Evolutionary conservation across 2,888 invertebrate genomes (phyloP).

Genomic region (Scrobipalpa costella): DNA sequence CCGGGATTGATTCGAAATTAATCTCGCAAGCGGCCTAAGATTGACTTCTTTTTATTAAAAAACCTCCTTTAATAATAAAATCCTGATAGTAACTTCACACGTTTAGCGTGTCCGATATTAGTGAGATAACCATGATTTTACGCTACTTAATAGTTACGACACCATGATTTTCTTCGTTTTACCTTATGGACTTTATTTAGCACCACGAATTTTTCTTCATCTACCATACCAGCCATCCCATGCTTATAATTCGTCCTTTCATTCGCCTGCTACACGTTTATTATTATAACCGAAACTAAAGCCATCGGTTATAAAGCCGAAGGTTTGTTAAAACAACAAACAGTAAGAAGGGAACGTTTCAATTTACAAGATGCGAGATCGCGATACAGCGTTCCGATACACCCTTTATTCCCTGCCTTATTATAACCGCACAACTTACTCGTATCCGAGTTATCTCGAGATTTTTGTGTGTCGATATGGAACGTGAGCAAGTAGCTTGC

Average conservation of each 20-base stretch:
- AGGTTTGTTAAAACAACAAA: constrained; percentile 46
- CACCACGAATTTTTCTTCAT: no score
- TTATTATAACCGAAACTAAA: background rate
- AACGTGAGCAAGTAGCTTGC: constrained; percentile 48
- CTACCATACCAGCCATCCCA: no score
- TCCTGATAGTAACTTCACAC: constrained; percentile 39
- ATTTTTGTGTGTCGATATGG: constrained; percentile 72
- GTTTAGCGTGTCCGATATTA: constrained; percentile 26
- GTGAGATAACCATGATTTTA: constrained; percentile 23
- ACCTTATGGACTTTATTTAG: no score
- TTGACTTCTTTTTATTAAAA: constrained; percentile 49
- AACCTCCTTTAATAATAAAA: constrained; percentile 39
- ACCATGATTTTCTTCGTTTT: background rate
- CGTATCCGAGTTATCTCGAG: constrained; percentile 73
- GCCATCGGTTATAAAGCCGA: background rate
- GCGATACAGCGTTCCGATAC: constrained; percentile 66
- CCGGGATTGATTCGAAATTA: constrained; percentile 74
- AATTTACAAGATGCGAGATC: constrained; percentile 72
- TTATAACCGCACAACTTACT: constrained; percentile 74
- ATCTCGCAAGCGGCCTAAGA: constrained; percentile 58
- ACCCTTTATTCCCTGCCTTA: constrained; percentile 68
- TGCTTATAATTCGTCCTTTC: background rate
- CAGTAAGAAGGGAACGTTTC: constrained; percentile 67
- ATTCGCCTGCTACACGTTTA: background rate
- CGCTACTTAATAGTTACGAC: constrained; percentile 15